These are phyloP conservation scores for Galaxias olidus DNA, from an alignment of 2,797 vertebrate species.

Conservation along the genomic window DNA sequence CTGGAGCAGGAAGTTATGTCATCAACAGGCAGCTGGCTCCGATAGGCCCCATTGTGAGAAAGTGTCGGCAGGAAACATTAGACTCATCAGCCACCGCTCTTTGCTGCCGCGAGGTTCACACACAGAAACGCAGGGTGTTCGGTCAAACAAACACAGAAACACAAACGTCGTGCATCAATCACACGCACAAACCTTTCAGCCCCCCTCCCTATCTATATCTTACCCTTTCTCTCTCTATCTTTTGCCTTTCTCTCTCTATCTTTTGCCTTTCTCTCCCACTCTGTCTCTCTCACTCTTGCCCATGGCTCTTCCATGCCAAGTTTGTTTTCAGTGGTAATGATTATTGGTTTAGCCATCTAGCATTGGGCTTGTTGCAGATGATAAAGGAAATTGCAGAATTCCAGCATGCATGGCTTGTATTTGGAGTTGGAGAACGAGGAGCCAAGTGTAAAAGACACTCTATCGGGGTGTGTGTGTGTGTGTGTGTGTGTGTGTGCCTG, in stretches of 20 bases:
- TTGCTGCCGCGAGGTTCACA: too few relatives aligned
- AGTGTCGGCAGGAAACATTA: slow-evolving; percentile 56
- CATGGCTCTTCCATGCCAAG: slow-evolving; percentile 1
- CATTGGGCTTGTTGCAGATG: slow-evolving; percentile 49
- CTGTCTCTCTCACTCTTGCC: too few relatives aligned
- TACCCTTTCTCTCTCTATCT: too few relatives aligned
- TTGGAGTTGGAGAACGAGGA: slow-evolving; percentile 64
- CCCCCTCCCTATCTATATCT: too few relatives aligned
- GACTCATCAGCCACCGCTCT: slow-evolving; percentile 30
- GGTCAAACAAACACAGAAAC: not conserved
- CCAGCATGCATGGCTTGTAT: slow-evolving; percentile 50
- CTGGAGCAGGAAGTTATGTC: slow-evolving; percentile 70
- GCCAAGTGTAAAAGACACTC: slow-evolving; percentile 56
- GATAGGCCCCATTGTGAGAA: slow-evolving; percentile 58
- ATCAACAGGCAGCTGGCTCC: slow-evolving; percentile 65
- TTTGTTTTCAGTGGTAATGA: slow-evolving; percentile 57
- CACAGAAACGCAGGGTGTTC: too few relatives aligned
- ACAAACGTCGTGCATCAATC: not conserved
- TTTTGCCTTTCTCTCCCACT: too few relatives aligned
- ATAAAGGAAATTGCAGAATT: slow-evolving; percentile 73
- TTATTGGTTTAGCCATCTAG: slow-evolving; percentile 55
- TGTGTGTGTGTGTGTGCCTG: slow-evolving; percentile 60
- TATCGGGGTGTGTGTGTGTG: slow-evolving; percentile 46
- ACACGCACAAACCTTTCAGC: not conserved
- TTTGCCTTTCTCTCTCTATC: too few relatives aligned